Percentiles rank a stretch among this genome's conserved stretches.
phyloP scores from a whole-genome alignment of 2,888 invertebrate genomes.

The Cerastis rubricosa region DNA sequence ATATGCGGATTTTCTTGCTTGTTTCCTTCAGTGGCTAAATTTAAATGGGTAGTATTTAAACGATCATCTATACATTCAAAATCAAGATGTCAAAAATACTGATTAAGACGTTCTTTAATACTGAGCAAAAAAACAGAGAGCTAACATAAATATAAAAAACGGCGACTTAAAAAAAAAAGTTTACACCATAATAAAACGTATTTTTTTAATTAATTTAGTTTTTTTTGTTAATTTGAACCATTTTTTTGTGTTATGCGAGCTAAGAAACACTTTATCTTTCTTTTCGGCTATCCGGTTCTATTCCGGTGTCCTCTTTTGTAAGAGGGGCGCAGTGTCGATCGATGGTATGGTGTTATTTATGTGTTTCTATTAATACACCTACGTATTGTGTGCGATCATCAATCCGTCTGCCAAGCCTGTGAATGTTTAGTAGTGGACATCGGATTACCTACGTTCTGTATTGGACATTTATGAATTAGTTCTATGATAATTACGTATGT shows the following conservation, averaged over 20 bases:
- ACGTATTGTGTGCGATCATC: conserved; percentile 27
- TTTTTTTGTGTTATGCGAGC: no score
- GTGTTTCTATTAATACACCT: conserved; percentile 48
- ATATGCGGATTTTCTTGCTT: conserved; percentile 44
- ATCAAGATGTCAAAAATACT: no score
- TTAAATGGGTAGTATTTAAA: no score
- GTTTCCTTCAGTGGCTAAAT: conserved; percentile 28
- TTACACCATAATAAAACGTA: no score
- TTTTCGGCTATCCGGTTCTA: conserved; percentile 14
- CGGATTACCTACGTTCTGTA: conserved; percentile 13
- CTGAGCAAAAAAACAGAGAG: no score
- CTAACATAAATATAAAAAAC: no score
- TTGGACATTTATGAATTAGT: conserved; percentile 2
- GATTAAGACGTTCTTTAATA: no score
- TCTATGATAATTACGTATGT: conserved; percentile 2
- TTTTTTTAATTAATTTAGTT: no score
- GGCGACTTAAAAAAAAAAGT: no score
- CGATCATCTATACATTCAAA: no score
- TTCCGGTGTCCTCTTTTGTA: conserved; percentile 4
- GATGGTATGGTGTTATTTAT: conserved; percentile 43
- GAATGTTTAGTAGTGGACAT: conserved; percentile 37
- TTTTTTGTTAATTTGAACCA: no score
- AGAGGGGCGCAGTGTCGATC: conserved; percentile 34
- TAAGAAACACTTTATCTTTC: no score
- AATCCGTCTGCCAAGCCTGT: conserved; percentile 38